Evolutionary conservation across 2,797 vertebrate genomes (phyloP).

Genomic region (Scarus forsteni): DNA sequence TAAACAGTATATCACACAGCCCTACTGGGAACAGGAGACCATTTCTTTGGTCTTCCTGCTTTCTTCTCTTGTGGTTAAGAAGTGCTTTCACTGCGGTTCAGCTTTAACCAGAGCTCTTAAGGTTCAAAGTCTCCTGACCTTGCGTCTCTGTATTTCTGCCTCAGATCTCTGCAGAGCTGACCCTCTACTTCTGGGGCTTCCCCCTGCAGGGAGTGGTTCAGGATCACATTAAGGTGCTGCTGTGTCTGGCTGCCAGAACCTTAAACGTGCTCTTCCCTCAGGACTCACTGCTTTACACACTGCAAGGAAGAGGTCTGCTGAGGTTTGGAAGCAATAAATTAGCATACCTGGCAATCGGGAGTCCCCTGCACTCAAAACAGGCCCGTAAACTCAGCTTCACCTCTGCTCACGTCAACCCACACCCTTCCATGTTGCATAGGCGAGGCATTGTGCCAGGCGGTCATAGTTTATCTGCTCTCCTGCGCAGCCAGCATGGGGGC

Average conservation of each 20-base stretch:
- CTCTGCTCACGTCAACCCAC: conserved; percentile 24
- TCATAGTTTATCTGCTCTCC: conserved; percentile 66
- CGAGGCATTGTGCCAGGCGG: conserved; percentile 62
- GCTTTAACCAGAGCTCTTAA: conserved; percentile 20
- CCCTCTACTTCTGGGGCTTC: conserved; percentile 24
- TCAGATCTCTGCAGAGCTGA: conserved; percentile 26
- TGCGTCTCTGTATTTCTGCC: conserved; percentile 34
- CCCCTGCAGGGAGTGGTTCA: conserved; percentile 18
- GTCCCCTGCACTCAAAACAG: conserved; percentile 17
- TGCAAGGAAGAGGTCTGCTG: conserved; percentile 16
- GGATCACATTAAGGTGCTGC: conserved; percentile 35
- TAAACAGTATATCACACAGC: no score
- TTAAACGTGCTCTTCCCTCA: conserved; percentile 24
- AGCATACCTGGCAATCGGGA: conserved; percentile 25
- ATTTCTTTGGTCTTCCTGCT: background rate
- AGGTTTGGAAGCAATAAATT: conserved; percentile 30
- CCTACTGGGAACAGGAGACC: conserved; percentile 2
- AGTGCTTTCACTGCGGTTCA: conserved; percentile 10
- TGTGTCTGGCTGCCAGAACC: conserved; percentile 33
- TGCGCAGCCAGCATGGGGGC: conserved; percentile 65
- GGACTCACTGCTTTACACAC: conserved; percentile 6
- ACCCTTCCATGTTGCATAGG: conserved; percentile 58
- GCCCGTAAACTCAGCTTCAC: conserved; percentile 49
- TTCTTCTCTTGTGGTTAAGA: background rate
- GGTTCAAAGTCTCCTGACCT: conserved; percentile 30